Evolutionary conservation across 2,113 vertebrate genomes (phyloP).

Genomic region (Epinephelus lanceolatus): DNA sequence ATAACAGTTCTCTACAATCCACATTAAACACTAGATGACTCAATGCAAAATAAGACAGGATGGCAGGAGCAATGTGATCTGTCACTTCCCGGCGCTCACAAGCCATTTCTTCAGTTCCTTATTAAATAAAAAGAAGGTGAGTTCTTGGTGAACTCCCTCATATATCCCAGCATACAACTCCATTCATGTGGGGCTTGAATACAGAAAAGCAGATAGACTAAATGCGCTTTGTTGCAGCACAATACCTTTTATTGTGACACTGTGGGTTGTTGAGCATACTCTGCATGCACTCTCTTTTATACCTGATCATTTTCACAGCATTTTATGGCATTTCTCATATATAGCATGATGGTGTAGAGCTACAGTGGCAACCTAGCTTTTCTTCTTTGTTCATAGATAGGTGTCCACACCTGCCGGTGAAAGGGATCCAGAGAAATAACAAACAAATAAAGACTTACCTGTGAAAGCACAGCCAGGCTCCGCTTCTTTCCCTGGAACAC

Average conservation of each 20-base stretch:
- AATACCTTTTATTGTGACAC: not conserved
- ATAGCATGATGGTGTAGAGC: not conserved
- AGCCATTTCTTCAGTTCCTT: not conserved
- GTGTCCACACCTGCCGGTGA: constrained; percentile 77
- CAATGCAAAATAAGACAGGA: not conserved
- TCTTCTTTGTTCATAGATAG: constrained; percentile 83
- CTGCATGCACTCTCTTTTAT: not conserved
- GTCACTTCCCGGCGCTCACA: not conserved
- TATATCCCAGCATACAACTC: not conserved
- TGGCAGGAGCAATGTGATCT: not conserved
- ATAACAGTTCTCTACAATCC: not conserved
- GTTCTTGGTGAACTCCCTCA: not conserved
- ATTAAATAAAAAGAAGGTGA: not conserved
- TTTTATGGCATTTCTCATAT: not conserved
- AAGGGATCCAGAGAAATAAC: too few relatives aligned
- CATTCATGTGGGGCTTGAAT: not conserved
- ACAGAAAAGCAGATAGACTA: not conserved
- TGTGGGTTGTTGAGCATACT: not conserved
- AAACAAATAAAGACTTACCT: constrained; percentile 80
- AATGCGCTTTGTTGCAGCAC: not conserved
- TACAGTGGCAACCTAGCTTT: not conserved
- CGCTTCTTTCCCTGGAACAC: constrained; percentile 92
- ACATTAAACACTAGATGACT: not conserved
- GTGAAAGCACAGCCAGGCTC: constrained; percentile 89
- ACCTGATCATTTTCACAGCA: not conserved